Conservation (phyloP, 2,113 vertebrate species). For the Brachionichthys hirsutus region DNA sequence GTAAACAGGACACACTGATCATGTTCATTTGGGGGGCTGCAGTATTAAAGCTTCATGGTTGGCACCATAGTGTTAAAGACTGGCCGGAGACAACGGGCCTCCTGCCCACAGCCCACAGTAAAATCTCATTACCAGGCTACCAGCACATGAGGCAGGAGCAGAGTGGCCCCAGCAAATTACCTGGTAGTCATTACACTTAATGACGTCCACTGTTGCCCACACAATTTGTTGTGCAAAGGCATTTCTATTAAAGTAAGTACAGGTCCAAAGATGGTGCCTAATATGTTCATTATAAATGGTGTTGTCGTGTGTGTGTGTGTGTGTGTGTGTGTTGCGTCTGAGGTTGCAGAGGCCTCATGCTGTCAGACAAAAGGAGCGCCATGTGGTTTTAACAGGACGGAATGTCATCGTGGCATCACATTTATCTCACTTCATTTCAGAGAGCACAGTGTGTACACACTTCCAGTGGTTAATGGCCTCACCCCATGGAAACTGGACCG, state of each 20-base stretch:
- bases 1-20: too few species aligned
- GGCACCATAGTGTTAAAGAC: conserved; percentile 28
- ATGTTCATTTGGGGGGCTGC: conserved; percentile 20
- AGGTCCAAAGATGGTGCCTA: background rate
- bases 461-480: conserved; percentile 16
- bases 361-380: conserved; percentile 19
- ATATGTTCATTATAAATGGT: conserved; percentile 17
- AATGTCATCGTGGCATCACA: conserved; percentile 35
- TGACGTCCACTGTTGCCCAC: conserved; percentile 16
- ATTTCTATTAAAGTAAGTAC: conserved; percentile 15
- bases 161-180: conserved; percentile 20
- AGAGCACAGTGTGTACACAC: conserved; percentile 26
- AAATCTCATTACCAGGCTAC: conserved; percentile 60
- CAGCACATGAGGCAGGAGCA: conserved; percentile 37
- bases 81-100: conserved; percentile 36
- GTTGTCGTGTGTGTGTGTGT: conserved; percentile 5
- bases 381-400: conserved; percentile 38
- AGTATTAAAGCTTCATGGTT: conserved; percentile 23
- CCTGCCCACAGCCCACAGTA: conserved; percentile 32
- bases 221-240: conserved; percentile 14
- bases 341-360: conserved; percentile 5
- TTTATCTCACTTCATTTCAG: conserved; percentile 44
- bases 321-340: conserved; percentile 10
- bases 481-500: conserved; percentile 33
- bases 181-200: conserved; percentile 40